Conservation (phyloP, 2,797 vertebrate genomes). For the Pempheris klunzingeri region DNA sequence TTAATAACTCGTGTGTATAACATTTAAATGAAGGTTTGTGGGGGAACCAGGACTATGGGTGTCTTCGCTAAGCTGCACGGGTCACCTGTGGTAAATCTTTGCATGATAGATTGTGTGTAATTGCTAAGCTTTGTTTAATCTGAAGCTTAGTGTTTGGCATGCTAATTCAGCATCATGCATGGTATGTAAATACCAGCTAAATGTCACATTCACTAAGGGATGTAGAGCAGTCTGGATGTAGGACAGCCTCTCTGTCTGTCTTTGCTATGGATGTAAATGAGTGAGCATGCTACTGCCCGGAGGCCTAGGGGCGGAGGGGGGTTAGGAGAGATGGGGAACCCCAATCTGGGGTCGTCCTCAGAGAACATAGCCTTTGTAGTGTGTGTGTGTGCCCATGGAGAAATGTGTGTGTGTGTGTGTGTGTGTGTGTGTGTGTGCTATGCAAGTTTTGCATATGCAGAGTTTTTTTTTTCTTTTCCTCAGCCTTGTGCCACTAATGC, state of each 20-base stretch:
- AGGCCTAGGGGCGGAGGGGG: conserved; percentile 29
- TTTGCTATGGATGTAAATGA: conserved; percentile 60
- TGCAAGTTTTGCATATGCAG: conserved; percentile 49
- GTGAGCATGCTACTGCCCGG: conserved; percentile 53
- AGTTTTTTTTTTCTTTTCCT: conserved; percentile 24
- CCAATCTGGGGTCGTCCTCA: conserved; percentile 55
- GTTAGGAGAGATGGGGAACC: conserved; percentile 26
- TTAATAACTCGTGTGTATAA: conserved; percentile 69
- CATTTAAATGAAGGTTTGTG: conserved; percentile 74
- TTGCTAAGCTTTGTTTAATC: conserved; percentile 84
- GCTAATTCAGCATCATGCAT: conserved; percentile 74
- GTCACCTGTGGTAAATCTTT: conserved; percentile 77
- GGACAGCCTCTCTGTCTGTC: conserved; percentile 52
- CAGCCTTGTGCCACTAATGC: conserved; percentile 59
- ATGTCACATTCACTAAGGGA: conserved; percentile 87
- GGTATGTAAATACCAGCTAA: conserved; percentile 87
- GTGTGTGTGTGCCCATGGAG: conserved; percentile 7
- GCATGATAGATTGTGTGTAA: conserved; percentile 78
- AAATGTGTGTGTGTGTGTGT: conserved; percentile 23
- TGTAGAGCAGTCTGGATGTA: conserved; percentile 67
- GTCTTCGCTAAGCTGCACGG: conserved; percentile 67
- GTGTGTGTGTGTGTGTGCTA: conserved; percentile 33
- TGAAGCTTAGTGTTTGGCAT: conserved; percentile 79
- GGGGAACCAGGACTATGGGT: conserved; percentile 43
- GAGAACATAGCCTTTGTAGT: conserved; percentile 45